Evolutionary conservation across 2,797 vertebrate genomes (phyloP).

Genomic region (Tenualosa ilisha): DNA sequence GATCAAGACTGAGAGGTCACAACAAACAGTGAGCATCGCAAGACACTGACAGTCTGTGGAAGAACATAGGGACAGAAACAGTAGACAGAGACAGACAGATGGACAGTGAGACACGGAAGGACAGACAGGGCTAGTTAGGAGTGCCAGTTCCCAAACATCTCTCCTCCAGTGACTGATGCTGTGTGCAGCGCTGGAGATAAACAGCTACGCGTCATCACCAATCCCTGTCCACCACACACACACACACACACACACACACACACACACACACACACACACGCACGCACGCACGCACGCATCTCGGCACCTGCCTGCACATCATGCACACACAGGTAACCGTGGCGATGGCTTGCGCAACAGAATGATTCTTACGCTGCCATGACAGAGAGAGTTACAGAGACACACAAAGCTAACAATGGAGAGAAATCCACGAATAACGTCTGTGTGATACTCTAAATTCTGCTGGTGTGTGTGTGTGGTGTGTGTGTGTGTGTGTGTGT

Average conservation of each 20-base stretch:
- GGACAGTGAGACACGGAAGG: too few species aligned
- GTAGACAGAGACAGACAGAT: neutral
- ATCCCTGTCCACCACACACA: neutral
- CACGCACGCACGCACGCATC: neutral
- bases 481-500: too few species aligned
- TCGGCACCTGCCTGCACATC: neutral
- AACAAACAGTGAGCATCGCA: neutral
- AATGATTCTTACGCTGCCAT: neutral
- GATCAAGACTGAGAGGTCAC: neutral
- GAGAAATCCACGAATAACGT: neutral
- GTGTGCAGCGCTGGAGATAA: neutral
- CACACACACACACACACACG: conserved; percentile 7
- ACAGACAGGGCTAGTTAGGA: too few species aligned
- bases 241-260: conserved; percentile 11
- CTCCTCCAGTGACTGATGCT: neutral
- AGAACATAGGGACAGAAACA: too few species aligned
- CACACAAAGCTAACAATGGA: neutral
- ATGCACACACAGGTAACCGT: conserved; percentile 3
- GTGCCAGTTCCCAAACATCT: neutral
- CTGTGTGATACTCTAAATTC: too few species aligned
- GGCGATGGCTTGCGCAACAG: conserved; percentile 3
- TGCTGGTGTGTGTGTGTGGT: too few species aligned
- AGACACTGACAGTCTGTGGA: too few species aligned
- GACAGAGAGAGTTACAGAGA: neutral
- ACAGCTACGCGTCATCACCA: neutral